A percentile compares a stretch with the other conserved stretches of the same genome.
These are phyloP conservation scores for Bathynomus jamesi DNA, from an alignment of 1,140 invertebrate genomes.

Conservation along the genomic window DNA sequence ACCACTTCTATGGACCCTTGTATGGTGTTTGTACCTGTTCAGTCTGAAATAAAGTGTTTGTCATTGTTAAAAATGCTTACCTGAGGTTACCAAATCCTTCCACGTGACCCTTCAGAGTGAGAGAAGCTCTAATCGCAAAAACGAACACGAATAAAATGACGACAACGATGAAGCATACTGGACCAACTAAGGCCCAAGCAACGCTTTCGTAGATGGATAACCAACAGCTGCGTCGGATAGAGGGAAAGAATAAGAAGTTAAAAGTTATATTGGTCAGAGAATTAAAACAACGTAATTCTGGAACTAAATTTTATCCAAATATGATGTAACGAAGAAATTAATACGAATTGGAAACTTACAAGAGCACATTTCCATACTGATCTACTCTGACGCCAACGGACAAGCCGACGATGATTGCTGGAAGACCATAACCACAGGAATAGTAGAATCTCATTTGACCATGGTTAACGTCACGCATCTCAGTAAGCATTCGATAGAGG, in stretches of 20 bases:
- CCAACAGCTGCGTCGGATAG: slow-evolving; percentile 85
- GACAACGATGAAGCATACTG: slow-evolving; percentile 65
- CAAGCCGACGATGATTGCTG: slow-evolving; percentile 81
- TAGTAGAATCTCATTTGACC: slow-evolving; percentile 91
- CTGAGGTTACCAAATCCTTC: slow-evolving; percentile 81
- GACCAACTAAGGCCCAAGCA: slow-evolving; percentile 83
- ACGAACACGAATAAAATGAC: slow-evolving; percentile 70
- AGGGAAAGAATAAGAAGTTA: no score
- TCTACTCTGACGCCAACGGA: slow-evolving; percentile 88
- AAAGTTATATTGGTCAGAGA: no score
- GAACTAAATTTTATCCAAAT: no score
- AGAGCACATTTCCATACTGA: slow-evolving; percentile 74
- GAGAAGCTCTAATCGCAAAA: slow-evolving; percentile 78
- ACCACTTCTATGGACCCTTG: no score
- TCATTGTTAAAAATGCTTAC: no score
- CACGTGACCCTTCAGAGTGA: slow-evolving; percentile 80
- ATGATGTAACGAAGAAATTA: no score
- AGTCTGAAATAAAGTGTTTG: no score
- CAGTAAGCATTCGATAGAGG: slow-evolving; percentile 86
- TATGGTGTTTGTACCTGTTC: no score
- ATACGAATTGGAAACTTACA: slow-evolving; percentile 36
- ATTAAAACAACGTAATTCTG: no score
- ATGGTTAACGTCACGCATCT: slow-evolving; percentile 92
- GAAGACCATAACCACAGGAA: slow-evolving; percentile 87
- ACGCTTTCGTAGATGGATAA: slow-evolving; percentile 84